Evolutionary conservation across 2,888 invertebrate species (phyloP), one percentile per base, ranked within the genome.

Genomic region (Phragmatobia fuliginosa): DNA sequence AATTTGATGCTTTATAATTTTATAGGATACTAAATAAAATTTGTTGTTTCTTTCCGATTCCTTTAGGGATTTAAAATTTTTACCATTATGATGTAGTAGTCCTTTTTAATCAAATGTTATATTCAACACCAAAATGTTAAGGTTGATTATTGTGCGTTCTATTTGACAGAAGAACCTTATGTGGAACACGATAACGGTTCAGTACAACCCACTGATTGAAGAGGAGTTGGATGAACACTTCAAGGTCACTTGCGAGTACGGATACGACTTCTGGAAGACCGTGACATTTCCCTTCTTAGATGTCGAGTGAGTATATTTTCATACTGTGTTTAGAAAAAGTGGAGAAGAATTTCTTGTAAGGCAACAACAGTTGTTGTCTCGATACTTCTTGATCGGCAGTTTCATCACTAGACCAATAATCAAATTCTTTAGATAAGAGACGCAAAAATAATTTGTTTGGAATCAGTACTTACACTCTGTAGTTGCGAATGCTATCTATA

Each of bases 141-240:
- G 21, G 1, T 49, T n/a, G 25, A 25, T 49, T 16, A 21, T n/a
- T 38, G 7, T 58, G 28, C 21, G 5, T 72, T 76, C 66, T 33
- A 33, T 65, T 72, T 71, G 73, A 76, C 94, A 98, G 98, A 98
- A 98, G 96, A 98, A 98, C 90, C 97, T 98, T 84, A 99, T 99
- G 99, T 99, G 98, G 98, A 99, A 99, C 90, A 99, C 99, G 0
- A 97, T 99, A 67, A 99, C 98, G 5, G 98, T 99, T 67, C 99
- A 99, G 89, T 99, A 99, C 92, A 99, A 98, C 92, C 96, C 98
- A 0, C 91, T 99, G 80, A 99, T 99, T 70, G 99, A 99, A 88
- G 99, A 99, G 88, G 99, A 99, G 89, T 97, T 97, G 92, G 99
- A 99, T 90, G 98, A 99, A 85, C 99, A 99, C 89, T 99, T 98